Conservation (phyloP, 2,797 vertebrate species). For the Lemur catta region DNA sequence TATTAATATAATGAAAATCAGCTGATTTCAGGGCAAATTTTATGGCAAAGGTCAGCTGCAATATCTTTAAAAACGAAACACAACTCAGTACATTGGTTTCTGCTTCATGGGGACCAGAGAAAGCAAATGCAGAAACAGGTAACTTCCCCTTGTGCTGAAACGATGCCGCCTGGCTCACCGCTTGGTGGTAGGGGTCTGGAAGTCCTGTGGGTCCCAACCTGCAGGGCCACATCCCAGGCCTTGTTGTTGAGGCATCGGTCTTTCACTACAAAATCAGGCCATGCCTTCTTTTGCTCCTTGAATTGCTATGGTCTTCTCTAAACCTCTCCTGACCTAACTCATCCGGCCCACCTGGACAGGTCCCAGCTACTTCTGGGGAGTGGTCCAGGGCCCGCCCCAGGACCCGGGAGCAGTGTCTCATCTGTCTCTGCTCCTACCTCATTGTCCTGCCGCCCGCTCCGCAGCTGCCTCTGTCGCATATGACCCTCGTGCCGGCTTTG, state of each 20-base stretch:
- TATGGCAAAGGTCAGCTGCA: not conserved
- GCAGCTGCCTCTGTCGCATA: not conserved
- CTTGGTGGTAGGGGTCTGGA: rapidly evolving
- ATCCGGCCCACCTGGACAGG: not conserved
- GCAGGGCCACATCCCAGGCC: not conserved
- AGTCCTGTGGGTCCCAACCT: not conserved
- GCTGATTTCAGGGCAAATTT: not conserved
- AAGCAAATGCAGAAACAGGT: not conserved
- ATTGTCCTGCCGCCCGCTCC: not conserved
- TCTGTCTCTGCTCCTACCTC: not conserved
- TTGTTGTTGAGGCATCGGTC: not conserved
- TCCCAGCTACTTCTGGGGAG: not conserved
- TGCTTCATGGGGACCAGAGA: not conserved
- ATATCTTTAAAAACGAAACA: not conserved
- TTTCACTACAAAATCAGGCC: not conserved
- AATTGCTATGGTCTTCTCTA: not conserved
- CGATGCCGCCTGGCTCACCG: not conserved
- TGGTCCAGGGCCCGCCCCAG: not conserved
- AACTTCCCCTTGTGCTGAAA: not conserved
- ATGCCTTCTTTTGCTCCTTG: not conserved
- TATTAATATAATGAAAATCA: not conserved
- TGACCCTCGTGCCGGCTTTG: no score
- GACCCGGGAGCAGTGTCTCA: not conserved
- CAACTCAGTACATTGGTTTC: not conserved
- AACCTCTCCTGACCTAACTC: not conserved